Percentiles rank a stretch among this genome's conserved stretches.
These are phyloP conservation scores for Coracias cyanogaster DNA, from an alignment of 2,797 vertebrate genomes.

Conservation along the genomic window DNA sequence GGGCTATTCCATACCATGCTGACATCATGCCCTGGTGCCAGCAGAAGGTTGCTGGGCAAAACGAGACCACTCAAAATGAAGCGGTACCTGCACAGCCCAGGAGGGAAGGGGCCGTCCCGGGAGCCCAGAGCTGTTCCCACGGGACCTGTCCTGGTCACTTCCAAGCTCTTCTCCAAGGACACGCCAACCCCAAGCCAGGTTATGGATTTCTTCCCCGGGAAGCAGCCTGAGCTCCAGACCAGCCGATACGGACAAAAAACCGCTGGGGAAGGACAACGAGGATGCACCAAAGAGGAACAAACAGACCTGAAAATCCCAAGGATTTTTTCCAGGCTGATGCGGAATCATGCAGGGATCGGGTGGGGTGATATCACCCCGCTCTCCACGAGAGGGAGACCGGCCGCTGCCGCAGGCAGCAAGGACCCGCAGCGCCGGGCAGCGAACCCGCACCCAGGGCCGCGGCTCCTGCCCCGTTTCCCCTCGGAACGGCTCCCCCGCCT, in stretches of 20 bases:
- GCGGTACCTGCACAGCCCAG: accelerated
- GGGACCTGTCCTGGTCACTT: background rate
- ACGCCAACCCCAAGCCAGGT: background rate
- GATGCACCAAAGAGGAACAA: accelerated
- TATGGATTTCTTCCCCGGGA: background rate
- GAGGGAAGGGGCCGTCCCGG: background rate
- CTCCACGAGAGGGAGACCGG: conserved; percentile 60
- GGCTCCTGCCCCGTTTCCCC: background rate
- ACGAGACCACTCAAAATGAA: background rate
- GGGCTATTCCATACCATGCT: no score
- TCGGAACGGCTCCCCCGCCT: no score
- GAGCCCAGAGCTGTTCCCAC: background rate
- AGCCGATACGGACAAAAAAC: accelerated
- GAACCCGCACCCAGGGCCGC: background rate
- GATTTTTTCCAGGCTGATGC: background rate
- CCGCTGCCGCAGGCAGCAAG: background rate
- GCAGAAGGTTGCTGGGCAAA: background rate
- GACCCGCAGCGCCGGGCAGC: no score
- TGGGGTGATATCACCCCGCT: background rate
- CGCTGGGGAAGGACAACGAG: background rate
- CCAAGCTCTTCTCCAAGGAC: background rate
- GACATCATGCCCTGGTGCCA: no score
- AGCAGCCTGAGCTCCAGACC: background rate
- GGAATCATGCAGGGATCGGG: accelerated
- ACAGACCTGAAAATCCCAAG: accelerated